Evolutionary conservation across 2,888 invertebrate genomes (phyloP).

Genomic region (Hyles lineata): DNA sequence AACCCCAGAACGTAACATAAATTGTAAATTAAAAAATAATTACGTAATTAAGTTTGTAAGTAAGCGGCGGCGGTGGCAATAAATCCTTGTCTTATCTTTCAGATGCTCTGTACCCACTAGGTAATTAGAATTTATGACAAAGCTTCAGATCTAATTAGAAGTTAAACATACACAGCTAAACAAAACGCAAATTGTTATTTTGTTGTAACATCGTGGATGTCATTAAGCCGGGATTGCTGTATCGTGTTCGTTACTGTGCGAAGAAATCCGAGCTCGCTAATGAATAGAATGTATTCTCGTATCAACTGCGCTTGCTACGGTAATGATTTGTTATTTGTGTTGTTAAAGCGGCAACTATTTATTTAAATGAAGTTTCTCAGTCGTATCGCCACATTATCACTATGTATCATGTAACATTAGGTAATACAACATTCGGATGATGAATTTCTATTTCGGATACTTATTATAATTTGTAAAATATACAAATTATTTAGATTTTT

Average conservation of each 20-base stretch:
- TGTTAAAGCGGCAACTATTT: too few species aligned
- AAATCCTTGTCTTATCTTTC: constrained; percentile 47
- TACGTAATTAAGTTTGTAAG: constrained; percentile 35
- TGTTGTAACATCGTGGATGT: constrained; percentile 8
- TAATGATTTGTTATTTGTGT: not conserved
- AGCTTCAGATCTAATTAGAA: constrained; percentile 30
- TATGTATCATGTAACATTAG: too few species aligned
- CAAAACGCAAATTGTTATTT: constrained; percentile 16
- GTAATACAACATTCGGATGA: too few species aligned
- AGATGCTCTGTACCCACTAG: constrained; percentile 34
- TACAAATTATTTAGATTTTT: too few species aligned
- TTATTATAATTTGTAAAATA: too few species aligned
- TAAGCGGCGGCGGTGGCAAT: constrained; percentile 34
- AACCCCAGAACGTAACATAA: not conserved
- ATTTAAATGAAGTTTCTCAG: too few species aligned
- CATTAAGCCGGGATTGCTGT: constrained; percentile 1
- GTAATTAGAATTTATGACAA: constrained; percentile 49
- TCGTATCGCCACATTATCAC: too few species aligned
- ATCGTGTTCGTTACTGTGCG: constrained; percentile 5
- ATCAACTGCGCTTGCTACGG: not conserved
- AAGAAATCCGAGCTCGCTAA: constrained; percentile 5
- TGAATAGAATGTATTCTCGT: not conserved
- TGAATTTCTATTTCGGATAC: too few species aligned
- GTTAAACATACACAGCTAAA: constrained; percentile 20
- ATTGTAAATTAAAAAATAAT: not conserved